Evolutionary conservation across 92 coral and sea anemone genomes (phyloP).

Genomic region (Actinostola sp.): DNA sequence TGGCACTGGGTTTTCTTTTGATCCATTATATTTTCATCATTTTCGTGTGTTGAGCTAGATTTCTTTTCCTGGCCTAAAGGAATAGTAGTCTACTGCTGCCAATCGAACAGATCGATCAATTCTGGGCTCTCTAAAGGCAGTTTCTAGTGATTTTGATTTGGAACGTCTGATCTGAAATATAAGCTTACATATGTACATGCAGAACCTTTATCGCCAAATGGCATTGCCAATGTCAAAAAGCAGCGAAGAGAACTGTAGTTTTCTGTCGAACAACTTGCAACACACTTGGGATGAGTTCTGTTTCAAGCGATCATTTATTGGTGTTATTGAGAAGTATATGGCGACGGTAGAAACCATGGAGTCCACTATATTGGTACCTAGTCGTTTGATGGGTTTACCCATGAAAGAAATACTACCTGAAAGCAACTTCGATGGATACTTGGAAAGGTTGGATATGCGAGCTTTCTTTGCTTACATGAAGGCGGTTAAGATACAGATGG

Average conservation of each 20-base stretch:
- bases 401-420: slow-evolving; percentile 55
- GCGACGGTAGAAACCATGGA: slow-evolving; percentile 88
- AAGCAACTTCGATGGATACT: slow-evolving; percentile 36
- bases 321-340: slow-evolving; percentile 79
- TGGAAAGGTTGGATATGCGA: slow-evolving; percentile 69
- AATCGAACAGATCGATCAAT: background rate
- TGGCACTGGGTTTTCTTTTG: background rate
- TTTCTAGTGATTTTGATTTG: background rate
- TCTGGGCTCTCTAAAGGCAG: background rate
- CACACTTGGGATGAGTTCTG: slow-evolving; percentile 55
- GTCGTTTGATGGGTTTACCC: slow-evolving; percentile 85
- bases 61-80: background rate
- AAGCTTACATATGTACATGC: slow-evolving; percentile 3
- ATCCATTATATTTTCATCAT: background rate
- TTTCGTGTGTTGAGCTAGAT: background rate
- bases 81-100: background rate
- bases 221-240: background rate
- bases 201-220: background rate
- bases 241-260: slow-evolving; percentile 13
- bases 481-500: slow-evolving; percentile 68
- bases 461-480: slow-evolving; percentile 76
- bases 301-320: slow-evolving; percentile 71
- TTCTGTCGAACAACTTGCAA: slow-evolving; percentile 45
- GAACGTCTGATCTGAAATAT: background rate
- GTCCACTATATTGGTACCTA: slow-evolving; percentile 84